These are phyloP conservation scores for Riparia riparia DNA, from an alignment of 2,113 vertebrate species.

Conservation along the genomic window DNA sequence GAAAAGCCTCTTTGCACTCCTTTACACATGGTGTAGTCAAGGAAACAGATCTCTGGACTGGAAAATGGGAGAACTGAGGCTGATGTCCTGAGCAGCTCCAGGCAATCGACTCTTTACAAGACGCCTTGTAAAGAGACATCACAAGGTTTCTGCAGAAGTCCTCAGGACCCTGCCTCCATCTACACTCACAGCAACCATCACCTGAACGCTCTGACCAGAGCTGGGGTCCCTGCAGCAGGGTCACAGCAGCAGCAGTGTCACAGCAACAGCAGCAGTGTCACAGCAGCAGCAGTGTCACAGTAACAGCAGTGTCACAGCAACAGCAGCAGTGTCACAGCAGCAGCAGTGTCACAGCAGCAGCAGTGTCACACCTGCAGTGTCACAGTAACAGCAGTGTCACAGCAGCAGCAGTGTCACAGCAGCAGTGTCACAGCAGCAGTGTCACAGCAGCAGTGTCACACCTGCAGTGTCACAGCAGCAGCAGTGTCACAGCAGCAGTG, in stretches of 20 bases:
- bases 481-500: no score
- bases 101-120: not conserved
- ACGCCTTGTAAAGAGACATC: not conserved
- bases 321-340: not conserved
- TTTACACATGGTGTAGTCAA: not conserved
- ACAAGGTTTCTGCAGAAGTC: accelerated
- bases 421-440: no score
- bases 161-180: not conserved
- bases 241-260: not conserved
- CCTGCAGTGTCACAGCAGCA: no score
- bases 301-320: no score
- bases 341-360: not conserved
- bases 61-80: not conserved
- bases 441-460: no score
- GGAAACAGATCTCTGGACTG: not conserved
- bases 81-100: not conserved
- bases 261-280: no score
- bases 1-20: not conserved
- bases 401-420: no score
- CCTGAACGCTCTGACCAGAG: not conserved
- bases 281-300: no score
- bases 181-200: not conserved
- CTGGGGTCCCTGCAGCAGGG: not conserved
- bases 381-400: no score
- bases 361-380: no score